Base-by-base conservation (phyloP, 1,140 invertebrate species). In the Agraylea sexmaculata region DNA sequence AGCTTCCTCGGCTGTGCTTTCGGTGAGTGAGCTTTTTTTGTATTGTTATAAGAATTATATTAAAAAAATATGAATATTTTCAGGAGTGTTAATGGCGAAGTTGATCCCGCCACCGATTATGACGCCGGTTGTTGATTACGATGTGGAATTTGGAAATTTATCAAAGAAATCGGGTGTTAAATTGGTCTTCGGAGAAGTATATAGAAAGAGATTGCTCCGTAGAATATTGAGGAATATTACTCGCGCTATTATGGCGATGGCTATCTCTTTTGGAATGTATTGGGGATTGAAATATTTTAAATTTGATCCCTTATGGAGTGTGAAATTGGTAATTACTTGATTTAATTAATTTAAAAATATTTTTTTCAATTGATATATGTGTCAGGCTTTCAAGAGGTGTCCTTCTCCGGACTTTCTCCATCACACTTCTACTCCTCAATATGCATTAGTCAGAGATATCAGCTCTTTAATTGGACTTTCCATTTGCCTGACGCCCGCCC, bases 371-470 rank as follows among this genome's bases (percentile, higher is more conserved):
- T 8, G 6, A 31, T 15, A 10, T 37, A 40, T 40, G 3, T 42
- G 42, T 31, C 19, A 49, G 47, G 47, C 47, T 12, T 49, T 49
- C 27, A 49, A 49, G 32, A 43, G 47, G 43, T 49, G 47, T 31
- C 47, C 47, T 3, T 34, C 47, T 36, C 43, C 47, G 12, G 43
- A 45, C 4, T 49, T 37, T 22, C 29, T 49, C 0, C 47, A 49
- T 38, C 45, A 29, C 29, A 42, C 42, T 25, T 43, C 47, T 4
- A 49, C 47, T 12, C 43, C 43, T 1, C 31, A 40, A 7, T 49
- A 43, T 28, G 18, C 47, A 7, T 39, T 49, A 3, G 47, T 49
- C 4, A 32, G 43, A 31, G 10, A 43, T 12, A 49, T 43, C 8
- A 43, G 43, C 8, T 42, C 43, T 4, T 22, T 49, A 21, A 29